Evolutionary conservation across 2,888 invertebrate species (phyloP).

Genomic region (Apamea sordens): DNA sequence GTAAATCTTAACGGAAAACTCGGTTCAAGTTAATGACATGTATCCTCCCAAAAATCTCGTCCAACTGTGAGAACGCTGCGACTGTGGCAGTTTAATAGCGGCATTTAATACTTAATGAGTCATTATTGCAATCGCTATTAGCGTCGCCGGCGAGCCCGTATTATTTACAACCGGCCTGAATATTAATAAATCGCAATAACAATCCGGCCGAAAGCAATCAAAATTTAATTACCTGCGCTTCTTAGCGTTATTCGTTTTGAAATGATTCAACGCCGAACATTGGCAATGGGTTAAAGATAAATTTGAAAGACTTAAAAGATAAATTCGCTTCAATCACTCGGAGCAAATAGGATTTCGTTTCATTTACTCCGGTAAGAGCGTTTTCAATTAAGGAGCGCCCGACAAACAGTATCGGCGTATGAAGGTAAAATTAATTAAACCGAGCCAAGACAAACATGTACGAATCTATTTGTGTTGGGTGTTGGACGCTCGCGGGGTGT

Average conservation of each 20-base stretch:
- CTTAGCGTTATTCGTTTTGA: constrained; percentile 75
- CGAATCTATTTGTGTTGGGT: constrained; percentile 87
- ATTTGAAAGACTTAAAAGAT: constrained; percentile 89
- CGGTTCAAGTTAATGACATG: constrained; percentile 48
- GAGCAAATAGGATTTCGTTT: constrained; percentile 89
- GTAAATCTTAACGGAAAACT: constrained; percentile 43
- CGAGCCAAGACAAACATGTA: constrained; percentile 89
- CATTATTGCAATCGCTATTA: constrained; percentile 84
- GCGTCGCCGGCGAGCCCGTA: constrained; percentile 76
- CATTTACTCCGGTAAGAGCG: constrained; percentile 89
- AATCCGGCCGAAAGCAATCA: constrained; percentile 85
- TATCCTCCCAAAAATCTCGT: constrained; percentile 56
- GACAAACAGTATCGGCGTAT: constrained; percentile 90
- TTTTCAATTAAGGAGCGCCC: constrained; percentile 89
- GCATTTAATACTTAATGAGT: constrained; percentile 84
- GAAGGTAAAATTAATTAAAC: constrained; percentile 90
- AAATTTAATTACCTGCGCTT: constrained; percentile 86
- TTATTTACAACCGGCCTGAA: constrained; percentile 83
- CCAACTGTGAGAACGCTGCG: constrained; percentile 50
- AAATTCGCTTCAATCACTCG: constrained; percentile 89
- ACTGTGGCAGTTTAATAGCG: constrained; percentile 76
- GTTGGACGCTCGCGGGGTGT: constrained; percentile 74
- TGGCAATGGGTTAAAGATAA: constrained; percentile 84
- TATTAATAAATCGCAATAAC: constrained; percentile 86
- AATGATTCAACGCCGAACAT: constrained; percentile 75